Evolutionary conservation across 2,797 vertebrate genomes (phyloP).

Genomic region (Propithecus deckenii): DNA sequence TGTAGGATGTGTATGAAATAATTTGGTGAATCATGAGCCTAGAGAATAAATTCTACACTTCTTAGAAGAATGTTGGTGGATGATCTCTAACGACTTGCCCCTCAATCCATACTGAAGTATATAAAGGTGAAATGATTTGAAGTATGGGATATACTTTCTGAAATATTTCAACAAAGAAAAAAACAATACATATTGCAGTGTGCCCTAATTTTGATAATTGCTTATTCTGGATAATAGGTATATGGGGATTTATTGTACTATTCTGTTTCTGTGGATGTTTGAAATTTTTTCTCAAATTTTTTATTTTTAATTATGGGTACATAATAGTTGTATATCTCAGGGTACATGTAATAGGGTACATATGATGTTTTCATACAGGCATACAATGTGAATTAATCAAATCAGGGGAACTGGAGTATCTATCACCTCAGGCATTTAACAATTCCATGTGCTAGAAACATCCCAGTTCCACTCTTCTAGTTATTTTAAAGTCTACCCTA

Average conservation of each 20-base stretch:
- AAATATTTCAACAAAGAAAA: slow-evolving; percentile 38
- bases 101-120: neutral
- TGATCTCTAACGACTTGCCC: neutral
- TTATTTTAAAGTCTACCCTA: neutral
- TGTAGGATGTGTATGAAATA: neutral
- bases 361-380: neutral
- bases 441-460: neutral
- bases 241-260: neutral
- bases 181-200: neutral
- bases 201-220: neutral
- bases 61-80: neutral
- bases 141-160: neutral
- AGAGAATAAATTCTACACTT: neutral
- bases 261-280: neutral
- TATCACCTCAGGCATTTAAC: neutral
- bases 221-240: neutral
- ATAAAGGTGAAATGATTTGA: neutral
- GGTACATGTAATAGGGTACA: neutral
- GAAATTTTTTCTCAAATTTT: neutral
- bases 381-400: neutral
- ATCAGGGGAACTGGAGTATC: neutral
- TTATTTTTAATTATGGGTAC: neutral
- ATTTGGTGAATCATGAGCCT: neutral
- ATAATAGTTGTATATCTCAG: neutral
- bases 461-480: neutral